These are phyloP conservation scores for Tubiluchus corallicola DNA, from an alignment of 2,888 invertebrate species.

Conservation along the genomic window DNA sequence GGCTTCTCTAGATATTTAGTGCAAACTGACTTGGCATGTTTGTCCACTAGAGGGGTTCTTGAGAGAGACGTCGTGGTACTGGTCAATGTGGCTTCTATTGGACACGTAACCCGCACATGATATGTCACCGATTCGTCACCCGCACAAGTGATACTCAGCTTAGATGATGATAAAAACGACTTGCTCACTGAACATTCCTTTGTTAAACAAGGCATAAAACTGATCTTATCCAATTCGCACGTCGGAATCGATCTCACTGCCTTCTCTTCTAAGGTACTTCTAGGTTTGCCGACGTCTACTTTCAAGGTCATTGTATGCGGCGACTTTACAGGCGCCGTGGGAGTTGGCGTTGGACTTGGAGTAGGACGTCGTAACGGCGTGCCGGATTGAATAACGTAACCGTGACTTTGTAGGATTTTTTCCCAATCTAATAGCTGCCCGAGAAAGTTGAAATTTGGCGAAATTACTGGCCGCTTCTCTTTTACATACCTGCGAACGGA, in stretches of 20 bases:
- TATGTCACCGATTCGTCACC: neutral
- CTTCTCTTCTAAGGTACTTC: no score
- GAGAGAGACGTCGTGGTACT: neutral
- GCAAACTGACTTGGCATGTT: neutral
- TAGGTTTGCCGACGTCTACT: no score
- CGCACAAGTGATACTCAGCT: neutral
- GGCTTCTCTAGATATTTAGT: no score
- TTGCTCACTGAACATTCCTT: neutral
- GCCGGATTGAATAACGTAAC: neutral
- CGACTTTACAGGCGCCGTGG: no score
- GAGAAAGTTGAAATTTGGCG: constrained; percentile 42
- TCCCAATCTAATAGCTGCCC: constrained; percentile 40
- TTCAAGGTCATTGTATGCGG: no score
- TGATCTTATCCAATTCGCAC: neutral
- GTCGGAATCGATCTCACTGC: neutral
- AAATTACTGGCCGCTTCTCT: constrained; percentile 37
- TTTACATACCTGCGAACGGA: constrained; percentile 38
- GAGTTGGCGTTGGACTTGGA: neutral
- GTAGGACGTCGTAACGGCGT: neutral
- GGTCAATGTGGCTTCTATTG: neutral
- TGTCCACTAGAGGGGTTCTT: neutral
- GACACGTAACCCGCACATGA: neutral
- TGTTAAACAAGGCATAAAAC: constrained; percentile 1
- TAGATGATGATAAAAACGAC: no score
- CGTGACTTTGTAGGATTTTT: constrained; percentile 17